Evolutionary conservation across 2,888 invertebrate genomes (phyloP), one percentile per base, ranked within the genome.

Genomic region (Isotomurus palustris): DNA sequence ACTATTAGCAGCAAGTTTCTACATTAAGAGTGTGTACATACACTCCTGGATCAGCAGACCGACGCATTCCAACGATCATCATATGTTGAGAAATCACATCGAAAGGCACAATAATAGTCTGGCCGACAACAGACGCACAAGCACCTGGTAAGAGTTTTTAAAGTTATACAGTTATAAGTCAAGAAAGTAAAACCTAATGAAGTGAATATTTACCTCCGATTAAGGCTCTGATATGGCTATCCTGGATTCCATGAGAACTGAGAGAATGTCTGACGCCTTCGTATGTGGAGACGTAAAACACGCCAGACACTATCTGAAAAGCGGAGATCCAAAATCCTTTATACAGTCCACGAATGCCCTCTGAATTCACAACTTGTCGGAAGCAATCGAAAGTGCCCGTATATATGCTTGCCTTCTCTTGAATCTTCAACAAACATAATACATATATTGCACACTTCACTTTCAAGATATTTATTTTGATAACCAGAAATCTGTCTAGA

Each of bases 51-150:
- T 44, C 56, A 36, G 55, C 58, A 2, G 52, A 21, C 29, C 56
- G 58, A n/a, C 45, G 41, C 65, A 65, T 65, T 0, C 93, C 93
- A 5, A 94, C 79, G 71, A 97, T 87, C 94, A 96, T 96, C 53
- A 95, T 82, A 74, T 97, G 96, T 73, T 97, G 97, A 67, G 94
- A 93, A 53, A 97, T 82, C 44, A 97, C 89, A 76, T 97, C 97
- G 73, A 96, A 91, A 3, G 97, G 97, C 53, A 96, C 95, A 62
- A 95, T 88, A 55, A 95, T 88, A 0, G 93, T 93, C 78, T 97
- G 96, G 0, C 93, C 90, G 19, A 94, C 91, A 47, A 92, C 76
- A 0, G 95, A 95, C 0, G 96, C 96, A 71, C 86, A 84, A 0
- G 87, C 93, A 2, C 96, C 60, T 60, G 29, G 2, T 45, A 53